A percentile compares a stretch with the other conserved stretches of the same genome.
phyloP scores from a whole-genome alignment of 2,888 invertebrate species.

The Tanaodytes sp. region DNA sequence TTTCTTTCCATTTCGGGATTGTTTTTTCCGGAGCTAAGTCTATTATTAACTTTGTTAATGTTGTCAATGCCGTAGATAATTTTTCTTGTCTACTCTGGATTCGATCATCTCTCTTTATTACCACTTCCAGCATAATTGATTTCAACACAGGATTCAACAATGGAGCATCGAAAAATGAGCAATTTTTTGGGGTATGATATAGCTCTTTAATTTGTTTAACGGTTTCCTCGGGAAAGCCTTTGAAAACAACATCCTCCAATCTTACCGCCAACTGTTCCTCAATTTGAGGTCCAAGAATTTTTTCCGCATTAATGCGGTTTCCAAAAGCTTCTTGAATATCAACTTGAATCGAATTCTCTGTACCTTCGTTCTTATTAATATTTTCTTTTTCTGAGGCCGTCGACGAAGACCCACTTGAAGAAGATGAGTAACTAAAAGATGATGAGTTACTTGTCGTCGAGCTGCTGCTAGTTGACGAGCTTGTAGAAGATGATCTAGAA shows the following conservation, averaged over 20 bases:
- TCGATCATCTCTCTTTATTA: slow-evolving; percentile 30
- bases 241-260: slow-evolving; percentile 11
- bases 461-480: too few species aligned
- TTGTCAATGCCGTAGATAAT: slow-evolving; percentile 24
- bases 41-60: not conserved
- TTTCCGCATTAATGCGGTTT: too few species aligned
- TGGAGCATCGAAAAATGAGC: slow-evolving; percentile 15
- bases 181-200: slow-evolving; percentile 2
- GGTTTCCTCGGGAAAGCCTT: slow-evolving; percentile 8
- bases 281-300: too few species aligned
- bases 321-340: too few species aligned
- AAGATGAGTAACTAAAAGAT: too few species aligned
- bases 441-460: too few species aligned
- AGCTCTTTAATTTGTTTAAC: slow-evolving; percentile 10
- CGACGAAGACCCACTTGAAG: too few species aligned
- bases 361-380: too few species aligned
- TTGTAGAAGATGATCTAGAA: too few species aligned
- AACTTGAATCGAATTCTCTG: too few species aligned
- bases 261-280: too few species aligned
- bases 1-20: slow-evolving; percentile 18
- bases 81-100: slow-evolving; percentile 26
- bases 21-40: not conserved
- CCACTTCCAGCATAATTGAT: slow-evolving; percentile 3
- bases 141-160: slow-evolving; percentile 6
- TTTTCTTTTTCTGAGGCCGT: too few species aligned